Base-by-base conservation (phyloP, 2,797 vertebrate species). In the Thunnus albacares region DNA sequence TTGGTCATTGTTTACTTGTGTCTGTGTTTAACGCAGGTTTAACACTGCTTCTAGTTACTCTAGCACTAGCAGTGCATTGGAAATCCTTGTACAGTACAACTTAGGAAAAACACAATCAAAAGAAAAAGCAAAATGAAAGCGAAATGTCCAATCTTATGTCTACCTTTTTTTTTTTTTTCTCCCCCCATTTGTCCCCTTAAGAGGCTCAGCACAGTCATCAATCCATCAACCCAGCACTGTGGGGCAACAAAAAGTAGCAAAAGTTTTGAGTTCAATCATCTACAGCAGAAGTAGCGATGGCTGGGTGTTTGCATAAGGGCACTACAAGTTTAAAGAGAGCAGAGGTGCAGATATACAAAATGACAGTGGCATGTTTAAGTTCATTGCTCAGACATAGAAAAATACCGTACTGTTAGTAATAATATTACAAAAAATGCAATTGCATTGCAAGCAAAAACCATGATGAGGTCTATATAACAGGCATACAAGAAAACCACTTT, bases 231-330 rank as follows among this genome's bases (percentile, higher is more conserved):
- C 71, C 71, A 68, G 87, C 55, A 12, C 73, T 67, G 79, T 38
- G 65, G 87, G 73, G 81, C 71, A 84, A 84, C 80, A 81, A 51
- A 87, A 79, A 69, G 64, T 28, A 85, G 80, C 64, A 62, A 74
- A 77, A 78, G 70, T 77, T 30, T 33, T 81, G 51, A 55, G 71
- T 58, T 84, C 73, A 79, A 82, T 90, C 80, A 82, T 75, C 77
- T 83, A 91, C 81, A 91, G 89, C 76, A 88, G 90, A 90, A 88
- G 83, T 77, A 94, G 91, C 88, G 67, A 89, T 79, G 90, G 81
- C 87, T 90, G 90, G 87, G 87, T 89, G 89, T 92, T 94, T 93
- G 92, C 87, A 92, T 93, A 94, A 94, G 93, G 88, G 92, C 90
- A 94, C 92, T 93, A 94, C 84, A 66, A 88, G 83, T 87, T 92